These are phyloP conservation scores for Chrysocyon brachyurus DNA, from an alignment of 2,797 vertebrate species.

Conservation along the genomic window DNA sequence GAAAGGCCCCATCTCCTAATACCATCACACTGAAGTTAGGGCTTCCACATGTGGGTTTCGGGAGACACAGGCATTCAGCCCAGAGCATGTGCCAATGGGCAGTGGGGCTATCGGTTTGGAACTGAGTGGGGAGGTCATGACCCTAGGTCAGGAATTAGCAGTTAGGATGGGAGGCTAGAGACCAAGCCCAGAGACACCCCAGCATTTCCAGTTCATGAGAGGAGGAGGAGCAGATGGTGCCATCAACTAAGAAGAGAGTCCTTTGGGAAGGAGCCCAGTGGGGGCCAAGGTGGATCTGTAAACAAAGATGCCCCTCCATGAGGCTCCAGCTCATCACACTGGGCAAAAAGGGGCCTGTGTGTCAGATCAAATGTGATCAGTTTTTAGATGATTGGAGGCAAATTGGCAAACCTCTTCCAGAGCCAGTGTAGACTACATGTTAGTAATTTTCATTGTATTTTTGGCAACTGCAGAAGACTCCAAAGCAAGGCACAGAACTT, in stretches of 20 bases:
- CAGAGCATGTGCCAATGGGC: neutral
- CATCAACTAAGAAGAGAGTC: neutral
- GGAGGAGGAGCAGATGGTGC: neutral
- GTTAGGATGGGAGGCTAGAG: neutral
- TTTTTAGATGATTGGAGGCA: conserved; percentile 8
- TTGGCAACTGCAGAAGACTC: conserved; percentile 58
- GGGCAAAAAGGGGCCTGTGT: neutral
- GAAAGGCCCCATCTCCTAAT: neutral
- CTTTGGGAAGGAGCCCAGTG: fast-evolving
- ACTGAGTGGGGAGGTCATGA: neutral
- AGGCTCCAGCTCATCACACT: neutral
- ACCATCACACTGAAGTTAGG: neutral
- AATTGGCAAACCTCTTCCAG: neutral
- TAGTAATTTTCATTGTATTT: conserved; percentile 68
- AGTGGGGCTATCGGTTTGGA: neutral
- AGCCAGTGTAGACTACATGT: neutral
- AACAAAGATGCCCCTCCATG: fast-evolving
- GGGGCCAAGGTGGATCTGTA: fast-evolving
- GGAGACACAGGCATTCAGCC: neutral
- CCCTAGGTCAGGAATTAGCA: neutral
- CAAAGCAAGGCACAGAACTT: conserved; percentile 56
- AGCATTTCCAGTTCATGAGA: neutral
- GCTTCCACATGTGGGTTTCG: neutral
- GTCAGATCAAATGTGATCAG: neutral
- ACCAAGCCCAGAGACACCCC: neutral